Percentiles rank a stretch among this genome's conserved stretches.
phyloP scores from a whole-genome alignment of 2,113 vertebrate genomes.

The Lota lota region DNA sequence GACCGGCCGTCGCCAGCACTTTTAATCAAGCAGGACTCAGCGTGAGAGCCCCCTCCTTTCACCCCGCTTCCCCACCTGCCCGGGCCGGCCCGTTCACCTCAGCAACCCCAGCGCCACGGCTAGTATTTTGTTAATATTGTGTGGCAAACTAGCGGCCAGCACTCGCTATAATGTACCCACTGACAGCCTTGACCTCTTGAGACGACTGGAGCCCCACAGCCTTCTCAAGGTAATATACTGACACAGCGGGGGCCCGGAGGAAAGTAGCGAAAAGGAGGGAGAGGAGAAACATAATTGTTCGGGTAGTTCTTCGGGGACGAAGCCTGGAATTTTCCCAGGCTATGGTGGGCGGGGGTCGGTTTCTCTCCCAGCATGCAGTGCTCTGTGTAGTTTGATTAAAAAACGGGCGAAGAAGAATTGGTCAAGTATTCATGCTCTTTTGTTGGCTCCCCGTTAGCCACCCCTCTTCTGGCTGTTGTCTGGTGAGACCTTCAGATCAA shows the following conservation, averaged over 20 bases:
- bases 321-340: constrained; percentile 68
- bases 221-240: constrained; percentile 71
- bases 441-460: constrained; percentile 25
- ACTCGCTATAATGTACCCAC: constrained; percentile 58
- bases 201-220: not conserved
- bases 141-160: constrained; percentile 49
- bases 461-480: constrained; percentile 19
- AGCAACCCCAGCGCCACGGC: constrained; percentile 72
- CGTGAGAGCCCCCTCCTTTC: not conserved
- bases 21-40: constrained; percentile 70
- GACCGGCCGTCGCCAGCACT: constrained; percentile 61
- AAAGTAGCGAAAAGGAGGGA: constrained; percentile 33
- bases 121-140: constrained; percentile 73
- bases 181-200: constrained; percentile 59
- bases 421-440: constrained; percentile 36
- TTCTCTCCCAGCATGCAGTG: constrained; percentile 63
- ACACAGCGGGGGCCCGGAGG: constrained; percentile 62
- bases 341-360: constrained; percentile 55
- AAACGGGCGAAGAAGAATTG: constrained; percentile 53
- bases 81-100: constrained; percentile 66
- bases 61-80: constrained; percentile 53
- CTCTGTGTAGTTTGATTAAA: constrained; percentile 73
- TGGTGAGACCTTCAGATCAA: not conserved
- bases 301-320: constrained; percentile 60
- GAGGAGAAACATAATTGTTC: constrained; percentile 57